These are phyloP conservation scores for Bolinopsis microptera DNA, from an alignment of 37 sponge, comb jelly and placozoan species.

Conservation along the genomic window DNA sequence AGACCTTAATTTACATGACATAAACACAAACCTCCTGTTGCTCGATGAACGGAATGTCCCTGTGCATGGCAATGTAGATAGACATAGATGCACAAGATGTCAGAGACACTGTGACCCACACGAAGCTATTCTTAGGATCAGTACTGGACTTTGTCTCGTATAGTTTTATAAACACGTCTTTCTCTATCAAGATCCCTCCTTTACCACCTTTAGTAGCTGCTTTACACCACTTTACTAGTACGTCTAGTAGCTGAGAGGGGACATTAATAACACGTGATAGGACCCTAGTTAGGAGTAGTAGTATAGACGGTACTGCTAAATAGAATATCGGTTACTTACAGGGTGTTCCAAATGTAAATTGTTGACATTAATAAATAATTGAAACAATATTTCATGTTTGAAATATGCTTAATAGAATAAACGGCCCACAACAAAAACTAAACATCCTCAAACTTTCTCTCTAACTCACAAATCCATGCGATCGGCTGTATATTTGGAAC, in stretches of 20 bases:
- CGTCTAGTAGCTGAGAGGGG: constrained; percentile 31
- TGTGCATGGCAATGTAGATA: constrained; percentile 57
- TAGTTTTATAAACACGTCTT: background rate
- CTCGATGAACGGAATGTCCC: constrained; percentile 39
- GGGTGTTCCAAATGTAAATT: too few species aligned
- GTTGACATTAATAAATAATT: background rate
- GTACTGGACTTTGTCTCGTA: background rate
- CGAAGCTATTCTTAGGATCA: background rate
- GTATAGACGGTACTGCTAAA: too few species aligned
- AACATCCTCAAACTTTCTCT: too few species aligned
- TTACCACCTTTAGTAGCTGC: background rate
- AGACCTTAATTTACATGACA: too few species aligned
- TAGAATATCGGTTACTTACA: too few species aligned
- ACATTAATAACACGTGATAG: too few species aligned
- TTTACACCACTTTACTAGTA: constrained; percentile 18
- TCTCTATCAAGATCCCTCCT: background rate
- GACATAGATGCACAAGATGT: constrained; percentile 35
- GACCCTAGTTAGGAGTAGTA: too few species aligned
- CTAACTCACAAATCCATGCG: constrained; percentile 54
- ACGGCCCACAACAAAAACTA: too few species aligned
- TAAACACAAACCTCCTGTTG: constrained; percentile 55
- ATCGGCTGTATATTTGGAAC: constrained; percentile 40
- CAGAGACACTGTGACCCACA: constrained; percentile 1
- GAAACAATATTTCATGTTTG: too few species aligned
- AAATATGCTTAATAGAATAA: too few species aligned